phyloP scores from a whole-genome alignment of 1,140 invertebrate species.

The Luehdorfia chinensis region DNA sequence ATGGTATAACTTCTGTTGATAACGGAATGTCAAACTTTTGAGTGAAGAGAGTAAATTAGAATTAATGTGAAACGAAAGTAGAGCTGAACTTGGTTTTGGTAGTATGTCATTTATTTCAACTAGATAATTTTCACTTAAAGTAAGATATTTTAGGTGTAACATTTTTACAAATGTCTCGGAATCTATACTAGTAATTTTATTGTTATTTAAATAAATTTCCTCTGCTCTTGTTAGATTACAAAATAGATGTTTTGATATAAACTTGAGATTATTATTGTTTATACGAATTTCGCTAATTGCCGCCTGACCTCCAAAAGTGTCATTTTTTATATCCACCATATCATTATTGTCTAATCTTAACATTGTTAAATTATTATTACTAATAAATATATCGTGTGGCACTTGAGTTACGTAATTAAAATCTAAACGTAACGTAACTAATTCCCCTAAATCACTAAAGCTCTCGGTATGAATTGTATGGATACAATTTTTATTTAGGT shows the following conservation, averaged over 20 bases:
- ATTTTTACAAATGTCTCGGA: constrained; percentile 50
- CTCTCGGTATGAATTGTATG: constrained; percentile 69
- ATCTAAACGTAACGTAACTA: constrained; percentile 63
- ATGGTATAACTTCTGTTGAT: constrained; percentile 47
- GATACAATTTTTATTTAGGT: constrained; percentile 69
- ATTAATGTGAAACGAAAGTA: constrained; percentile 52
- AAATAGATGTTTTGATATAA: constrained; percentile 52
- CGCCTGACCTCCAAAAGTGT: constrained; percentile 46
- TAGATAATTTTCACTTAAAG: constrained; percentile 57
- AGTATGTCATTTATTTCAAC: constrained; percentile 55
- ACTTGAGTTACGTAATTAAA: constrained; percentile 72
- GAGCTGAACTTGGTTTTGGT: constrained; percentile 50
- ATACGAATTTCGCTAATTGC: constrained; percentile 53
- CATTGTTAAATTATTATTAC: constrained; percentile 59
- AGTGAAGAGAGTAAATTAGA: constrained; percentile 51
- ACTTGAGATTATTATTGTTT: constrained; percentile 59
- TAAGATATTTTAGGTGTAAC: constrained; percentile 51
- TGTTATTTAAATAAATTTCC: constrained; percentile 63
- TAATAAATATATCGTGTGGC: constrained; percentile 69
- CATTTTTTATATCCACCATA: constrained; percentile 60
- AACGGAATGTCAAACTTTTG: constrained; percentile 48
- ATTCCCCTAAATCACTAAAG: constrained; percentile 65
- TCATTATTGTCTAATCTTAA: constrained; percentile 73
- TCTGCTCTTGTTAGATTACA: constrained; percentile 45
- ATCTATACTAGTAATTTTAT: constrained; percentile 62